Evolutionary conservation across 2,113 vertebrate species (phyloP).

Genomic region (Agelaius phoeniceus): DNA sequence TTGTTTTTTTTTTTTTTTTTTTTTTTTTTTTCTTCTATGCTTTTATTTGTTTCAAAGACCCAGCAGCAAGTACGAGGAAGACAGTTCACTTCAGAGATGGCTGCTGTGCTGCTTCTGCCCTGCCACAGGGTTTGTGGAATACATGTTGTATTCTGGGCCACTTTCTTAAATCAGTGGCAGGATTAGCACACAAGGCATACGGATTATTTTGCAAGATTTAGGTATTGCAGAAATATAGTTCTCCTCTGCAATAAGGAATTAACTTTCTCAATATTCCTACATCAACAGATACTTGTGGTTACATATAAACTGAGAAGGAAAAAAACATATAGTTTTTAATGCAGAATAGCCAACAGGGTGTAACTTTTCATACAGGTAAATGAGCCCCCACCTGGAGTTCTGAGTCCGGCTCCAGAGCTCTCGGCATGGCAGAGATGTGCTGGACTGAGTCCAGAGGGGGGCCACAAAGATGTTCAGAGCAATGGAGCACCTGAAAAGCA

Average conservation of each 20-base stretch:
- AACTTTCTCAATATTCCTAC: background rate
- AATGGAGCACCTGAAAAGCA: background rate
- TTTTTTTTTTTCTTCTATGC: background rate
- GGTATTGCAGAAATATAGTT: background rate
- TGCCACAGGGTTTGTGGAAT: background rate
- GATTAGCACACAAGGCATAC: background rate
- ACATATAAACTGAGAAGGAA: background rate
- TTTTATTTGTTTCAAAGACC: background rate
- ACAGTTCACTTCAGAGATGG: background rate
- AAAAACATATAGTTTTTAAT: background rate
- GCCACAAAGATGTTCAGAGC: background rate
- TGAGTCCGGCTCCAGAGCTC: background rate
- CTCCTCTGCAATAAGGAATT: background rate
- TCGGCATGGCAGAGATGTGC: background rate
- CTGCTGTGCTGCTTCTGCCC: background rate
- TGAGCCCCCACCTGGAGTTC: background rate
- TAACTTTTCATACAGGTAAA: background rate
- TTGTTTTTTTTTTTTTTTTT: no score
- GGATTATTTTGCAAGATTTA: background rate
- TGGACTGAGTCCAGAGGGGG: background rate
- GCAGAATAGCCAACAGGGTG: background rate
- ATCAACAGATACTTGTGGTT: background rate
- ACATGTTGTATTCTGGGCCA: background rate
- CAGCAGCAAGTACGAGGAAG: background rate
- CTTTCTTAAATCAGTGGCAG: background rate